Base-by-base conservation (phyloP, 1,140 invertebrate genomes). In the Scaptomyza hsui region DNA sequence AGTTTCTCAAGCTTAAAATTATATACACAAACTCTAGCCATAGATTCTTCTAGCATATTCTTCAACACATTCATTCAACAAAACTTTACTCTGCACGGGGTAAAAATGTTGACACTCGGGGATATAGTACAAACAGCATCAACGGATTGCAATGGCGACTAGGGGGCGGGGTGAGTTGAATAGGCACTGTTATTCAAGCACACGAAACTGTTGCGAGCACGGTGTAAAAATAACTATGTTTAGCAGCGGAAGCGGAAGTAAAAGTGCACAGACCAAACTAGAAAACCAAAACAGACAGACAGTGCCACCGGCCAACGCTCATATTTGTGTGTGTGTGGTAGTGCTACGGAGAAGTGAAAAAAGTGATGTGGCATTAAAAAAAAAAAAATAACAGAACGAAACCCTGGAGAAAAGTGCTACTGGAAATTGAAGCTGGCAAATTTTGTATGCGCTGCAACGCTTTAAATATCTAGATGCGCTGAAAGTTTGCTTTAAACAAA, bases 151-250 rank as follows among this genome's bases (percentile, higher is more conserved):
- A 72, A 48, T 56, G 29, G 29, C 35, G 5, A 35, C 53, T 13
- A 26, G 39, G 9, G 41, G 21, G 42, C 4, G 18, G 26, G 42
- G n/a, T 0, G 7, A 1, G 26, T 29, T 29, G 26, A 60, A 60
- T 79, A 62, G 56, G 45, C 42, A 55, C 26, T 71, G 47, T 49
- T 63, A 52, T 70, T 83, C 79, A 78, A 83, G 63, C 78, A 75
- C 61, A 67, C 68, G 71, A 85, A 75, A 72, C 59, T 55, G 75
- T 61, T 83, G 62, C 72, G 42, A 73, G 35, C 76, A 44, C 76
- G 49, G 61, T 78, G 63, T 57, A 79, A 72, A 78, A 78, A 78
- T 74, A 78, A 78, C 75, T 74, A 62, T 79, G 74, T 78, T 78
- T 78, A 78, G 76, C 70, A 65, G 56, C 70, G 76, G 70, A 78